Evolutionary conservation across 2,113 vertebrate genomes (phyloP), one percentile per base, ranked within the genome.

Genomic region (Atrichornis clamosus): DNA sequence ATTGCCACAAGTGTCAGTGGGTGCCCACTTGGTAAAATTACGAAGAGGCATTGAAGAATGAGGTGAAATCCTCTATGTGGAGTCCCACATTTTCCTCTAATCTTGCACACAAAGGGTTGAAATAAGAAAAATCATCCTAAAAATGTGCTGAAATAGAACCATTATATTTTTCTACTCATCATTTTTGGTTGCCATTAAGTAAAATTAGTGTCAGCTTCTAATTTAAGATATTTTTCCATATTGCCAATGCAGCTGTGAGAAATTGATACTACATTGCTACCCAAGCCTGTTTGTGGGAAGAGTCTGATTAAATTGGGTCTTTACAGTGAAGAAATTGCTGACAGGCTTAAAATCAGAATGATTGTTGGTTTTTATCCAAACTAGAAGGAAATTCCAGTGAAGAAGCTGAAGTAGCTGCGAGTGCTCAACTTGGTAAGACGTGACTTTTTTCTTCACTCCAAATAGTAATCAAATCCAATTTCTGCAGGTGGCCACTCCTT

Each of bases 281-380:
- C 83, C 47, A 52, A 96, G 68, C 85, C 84, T 95, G 28, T 58
- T 89, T 86, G 53, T 72, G 84, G 87, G 68, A 82, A 37, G 82
- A 80, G 62, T 78, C 87, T 55, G 82, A 50, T 39, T 93, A 95
- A 96, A 89, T 92, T 82, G 79, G 79, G 78, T 95, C 79, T 96
- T 93, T 41, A 56, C 13, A 82, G 76, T 46, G 63, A 96, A 95
- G 67, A 73, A 80, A 37, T 91, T 85, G 81, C 75, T 87, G 76
- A 35, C 68, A 84, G 84, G 39, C 37, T 73, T 89, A 59, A 83
- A 90, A 60, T 60, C 35, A 55, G 28, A 89, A 67, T 39, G 22
- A 32, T 27, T 9, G 9, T 44, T 92, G 60, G 60, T 33, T 94
- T 49, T 82, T 90, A 42, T 74, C 39, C 35, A 90, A 56, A 73